These are phyloP conservation scores for Amblyjoppa proteus DNA, from an alignment of 2,888 invertebrate species.

Conservation along the genomic window DNA sequence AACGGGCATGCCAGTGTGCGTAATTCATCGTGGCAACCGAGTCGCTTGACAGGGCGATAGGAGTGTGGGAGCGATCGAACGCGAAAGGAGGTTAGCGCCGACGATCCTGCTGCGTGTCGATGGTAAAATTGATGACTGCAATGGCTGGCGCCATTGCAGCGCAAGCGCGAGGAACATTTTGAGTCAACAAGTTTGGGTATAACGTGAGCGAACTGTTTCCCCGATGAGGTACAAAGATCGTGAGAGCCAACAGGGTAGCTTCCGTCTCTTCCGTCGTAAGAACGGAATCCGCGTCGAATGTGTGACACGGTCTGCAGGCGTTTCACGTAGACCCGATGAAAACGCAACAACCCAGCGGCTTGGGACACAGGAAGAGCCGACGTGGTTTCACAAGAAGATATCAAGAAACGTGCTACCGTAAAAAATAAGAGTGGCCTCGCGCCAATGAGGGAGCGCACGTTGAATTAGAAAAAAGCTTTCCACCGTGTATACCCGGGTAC, in stretches of 20 bases:
- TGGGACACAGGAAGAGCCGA: neutral
- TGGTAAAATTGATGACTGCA: neutral
- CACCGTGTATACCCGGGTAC: neutral
- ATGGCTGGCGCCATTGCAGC: too few relatives aligned
- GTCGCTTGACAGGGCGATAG: neutral
- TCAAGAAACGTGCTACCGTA: conserved; percentile 10
- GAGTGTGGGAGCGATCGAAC: neutral
- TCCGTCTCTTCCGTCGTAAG: neutral
- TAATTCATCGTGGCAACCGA: neutral
- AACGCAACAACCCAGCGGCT: neutral
- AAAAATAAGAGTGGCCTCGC: conserved; percentile 11
- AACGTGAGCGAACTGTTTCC: too few relatives aligned
- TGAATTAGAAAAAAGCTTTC: conserved; percentile 30
- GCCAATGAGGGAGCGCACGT: conserved; percentile 16
- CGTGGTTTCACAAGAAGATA: neutral
- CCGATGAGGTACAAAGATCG: too few relatives aligned
- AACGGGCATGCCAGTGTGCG: neutral
- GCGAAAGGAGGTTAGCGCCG: neutral
- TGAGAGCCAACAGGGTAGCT: too few relatives aligned
- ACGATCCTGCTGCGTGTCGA: neutral
- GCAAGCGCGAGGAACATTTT: neutral
- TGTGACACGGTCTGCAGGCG: neutral
- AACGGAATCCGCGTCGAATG: neutral
- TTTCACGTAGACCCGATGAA: conserved; percentile 5
- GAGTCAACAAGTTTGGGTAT: neutral